Conservation (phyloP, 2,888 invertebrate genomes). For the Volucella inflata region DNA sequence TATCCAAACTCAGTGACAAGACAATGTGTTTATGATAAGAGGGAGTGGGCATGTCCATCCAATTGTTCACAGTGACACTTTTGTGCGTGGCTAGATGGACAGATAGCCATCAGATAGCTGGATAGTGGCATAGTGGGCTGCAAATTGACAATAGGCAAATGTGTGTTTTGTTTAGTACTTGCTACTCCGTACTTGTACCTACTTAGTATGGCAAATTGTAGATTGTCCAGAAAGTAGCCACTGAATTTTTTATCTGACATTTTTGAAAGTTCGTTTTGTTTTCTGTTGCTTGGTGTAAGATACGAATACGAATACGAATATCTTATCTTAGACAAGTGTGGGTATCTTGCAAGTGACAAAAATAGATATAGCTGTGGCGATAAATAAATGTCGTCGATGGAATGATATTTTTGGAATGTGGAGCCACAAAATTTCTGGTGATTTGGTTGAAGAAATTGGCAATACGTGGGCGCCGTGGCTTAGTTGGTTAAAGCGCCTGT, state of each 20-base stretch:
- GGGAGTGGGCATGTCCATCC: conserved; percentile 63
- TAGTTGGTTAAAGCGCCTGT: conserved; percentile 84
- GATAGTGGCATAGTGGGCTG: conserved; percentile 41
- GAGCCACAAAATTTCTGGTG: conserved; percentile 2
- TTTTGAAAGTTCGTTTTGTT: conserved; percentile 10
- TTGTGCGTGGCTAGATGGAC: conserved; percentile 59
- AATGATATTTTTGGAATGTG: conserved; percentile 31
- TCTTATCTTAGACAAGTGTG: conserved; percentile 13
- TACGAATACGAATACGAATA: conserved; percentile 2
- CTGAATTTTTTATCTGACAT: conserved; percentile 52
- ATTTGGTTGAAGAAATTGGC: neutral
- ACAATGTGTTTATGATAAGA: conserved; percentile 72
- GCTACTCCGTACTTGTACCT: neutral
- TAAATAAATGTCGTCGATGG: conserved; percentile 49
- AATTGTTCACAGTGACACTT: conserved; percentile 41
- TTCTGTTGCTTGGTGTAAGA: conserved; percentile 5
- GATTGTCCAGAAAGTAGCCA: conserved; percentile 38
- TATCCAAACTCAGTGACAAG: conserved; percentile 66
- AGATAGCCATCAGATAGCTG: conserved; percentile 45
- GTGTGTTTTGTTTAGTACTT: conserved; percentile 9
- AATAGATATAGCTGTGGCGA: conserved; percentile 40
- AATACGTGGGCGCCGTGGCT: conserved; percentile 80
- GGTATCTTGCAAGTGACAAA: conserved; percentile 12
- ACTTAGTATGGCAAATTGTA: conserved; percentile 43
- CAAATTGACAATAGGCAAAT: conserved; percentile 45